Conservation (phyloP, 1,140 invertebrate species). For the Rhyacophila brunnea region DNA sequence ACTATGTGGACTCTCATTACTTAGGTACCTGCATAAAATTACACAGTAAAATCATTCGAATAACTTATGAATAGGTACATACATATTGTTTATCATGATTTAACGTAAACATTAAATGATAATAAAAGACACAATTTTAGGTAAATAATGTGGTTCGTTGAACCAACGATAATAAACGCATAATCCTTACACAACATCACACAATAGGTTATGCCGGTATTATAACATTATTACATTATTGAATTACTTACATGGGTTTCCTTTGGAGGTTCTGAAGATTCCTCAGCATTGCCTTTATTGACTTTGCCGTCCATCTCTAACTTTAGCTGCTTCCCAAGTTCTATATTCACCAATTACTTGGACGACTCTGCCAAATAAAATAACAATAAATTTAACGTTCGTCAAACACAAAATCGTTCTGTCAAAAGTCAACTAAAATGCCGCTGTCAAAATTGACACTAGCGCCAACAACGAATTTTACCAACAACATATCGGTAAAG, state of each 20-base stretch:
- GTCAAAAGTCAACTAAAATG: conserved; percentile 20
- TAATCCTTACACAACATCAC: background rate
- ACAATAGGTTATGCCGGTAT: conserved; percentile 19
- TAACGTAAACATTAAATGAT: too few species aligned
- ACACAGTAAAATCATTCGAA: too few species aligned
- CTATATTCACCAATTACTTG: background rate
- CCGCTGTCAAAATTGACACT: conserved; percentile 11
- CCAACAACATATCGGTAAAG: conserved; percentile 16
- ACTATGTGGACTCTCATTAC: too few species aligned
- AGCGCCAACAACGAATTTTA: conserved; percentile 13
- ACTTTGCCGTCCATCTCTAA: conserved; percentile 17
- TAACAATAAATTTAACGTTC: conserved; percentile 12
- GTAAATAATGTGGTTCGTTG: too few species aligned
- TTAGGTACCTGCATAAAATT: too few species aligned
- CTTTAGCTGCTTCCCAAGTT: background rate
- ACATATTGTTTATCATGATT: too few species aligned
- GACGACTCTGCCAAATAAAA: background rate
- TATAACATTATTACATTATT: background rate
- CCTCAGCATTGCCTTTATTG: conserved; percentile 15
- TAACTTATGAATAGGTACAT: too few species aligned
- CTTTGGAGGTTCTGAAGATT: conserved; percentile 9
- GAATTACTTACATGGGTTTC: conserved; percentile 17
- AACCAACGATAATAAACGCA: too few species aligned
- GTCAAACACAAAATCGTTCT: background rate
- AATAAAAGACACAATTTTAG: too few species aligned